Evolutionary conservation across 2,888 invertebrate genomes (phyloP).

Genomic region (Therioaphis trifolii): DNA sequence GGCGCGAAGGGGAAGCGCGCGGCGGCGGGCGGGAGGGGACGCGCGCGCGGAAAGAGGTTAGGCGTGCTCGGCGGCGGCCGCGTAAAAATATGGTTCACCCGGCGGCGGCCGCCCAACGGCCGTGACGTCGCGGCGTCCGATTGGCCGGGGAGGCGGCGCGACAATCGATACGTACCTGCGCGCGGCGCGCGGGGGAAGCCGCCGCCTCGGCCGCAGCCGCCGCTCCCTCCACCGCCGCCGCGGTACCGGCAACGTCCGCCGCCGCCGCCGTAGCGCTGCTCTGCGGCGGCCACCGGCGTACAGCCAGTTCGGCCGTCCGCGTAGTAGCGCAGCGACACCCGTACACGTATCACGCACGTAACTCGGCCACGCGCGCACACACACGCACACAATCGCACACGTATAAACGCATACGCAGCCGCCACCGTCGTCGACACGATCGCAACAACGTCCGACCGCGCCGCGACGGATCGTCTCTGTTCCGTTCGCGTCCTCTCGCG

Average conservation of each 20-base stretch:
- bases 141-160: constrained; percentile 57
- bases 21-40: background rate
- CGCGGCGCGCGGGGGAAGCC: constrained; percentile 18
- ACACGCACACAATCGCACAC: no score
- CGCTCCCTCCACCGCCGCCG: background rate
- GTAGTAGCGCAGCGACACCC: constrained; percentile 37
- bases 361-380: no score
- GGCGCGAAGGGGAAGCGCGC: background rate
- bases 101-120: constrained; percentile 50
- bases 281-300: background rate
- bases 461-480: no score
- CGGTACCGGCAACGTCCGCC: background rate
- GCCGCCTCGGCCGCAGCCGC: background rate
- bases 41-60: background rate
- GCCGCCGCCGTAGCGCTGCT: background rate
- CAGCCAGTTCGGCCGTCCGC: background rate
- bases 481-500: no score
- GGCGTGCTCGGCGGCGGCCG: background rate
- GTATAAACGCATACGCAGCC: no score
- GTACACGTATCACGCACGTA: background rate
- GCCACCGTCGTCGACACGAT: no score
- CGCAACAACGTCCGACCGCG: no score
- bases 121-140: constrained; percentile 48
- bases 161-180: constrained; percentile 60
- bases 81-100: constrained; percentile 52